Conservation (phyloP, 2,797 vertebrate genomes). For the Lindbergichthys nudifrons region DNA sequence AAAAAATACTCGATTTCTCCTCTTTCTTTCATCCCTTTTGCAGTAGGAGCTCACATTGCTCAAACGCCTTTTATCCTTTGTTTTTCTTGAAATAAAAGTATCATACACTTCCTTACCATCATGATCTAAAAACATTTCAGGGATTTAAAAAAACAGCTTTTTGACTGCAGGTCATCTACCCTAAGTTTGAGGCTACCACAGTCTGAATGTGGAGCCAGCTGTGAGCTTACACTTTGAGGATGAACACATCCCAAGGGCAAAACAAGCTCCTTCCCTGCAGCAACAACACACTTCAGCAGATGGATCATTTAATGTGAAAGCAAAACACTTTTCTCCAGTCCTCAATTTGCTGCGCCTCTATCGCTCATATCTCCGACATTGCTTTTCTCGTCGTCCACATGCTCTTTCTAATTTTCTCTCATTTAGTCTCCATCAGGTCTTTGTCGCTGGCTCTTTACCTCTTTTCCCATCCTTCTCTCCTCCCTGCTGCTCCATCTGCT, state of each 20-base stretch:
- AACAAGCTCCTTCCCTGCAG: conserved; percentile 52
- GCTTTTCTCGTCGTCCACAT: conserved; percentile 24
- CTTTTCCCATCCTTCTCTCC: conserved; percentile 24
- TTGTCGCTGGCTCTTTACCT: conserved; percentile 14
- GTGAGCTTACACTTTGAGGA: conserved; percentile 51
- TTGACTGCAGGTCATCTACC: conserved; percentile 32
- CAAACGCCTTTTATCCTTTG: conserved; percentile 14
- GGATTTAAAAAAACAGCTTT: conserved; percentile 22
- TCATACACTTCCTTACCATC: conserved; percentile 11
- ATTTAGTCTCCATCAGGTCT: conserved; percentile 31
- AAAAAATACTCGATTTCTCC: not conserved
- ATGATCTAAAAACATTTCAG: conserved; percentile 17
- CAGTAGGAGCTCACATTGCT: not conserved
- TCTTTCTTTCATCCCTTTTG: conserved; percentile 4
- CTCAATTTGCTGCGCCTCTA: conserved; percentile 31
- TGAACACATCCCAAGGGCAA: conserved; percentile 51
- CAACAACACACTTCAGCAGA: conserved; percentile 53
- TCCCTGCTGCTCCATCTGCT: conserved; percentile 54
- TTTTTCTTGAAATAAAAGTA: conserved; percentile 8
- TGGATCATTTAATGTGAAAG: conserved; percentile 50
- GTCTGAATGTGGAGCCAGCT: conserved; percentile 43
- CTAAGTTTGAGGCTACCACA: conserved; percentile 34
- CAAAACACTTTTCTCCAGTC: conserved; percentile 37
- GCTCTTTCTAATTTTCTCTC: conserved; percentile 38
- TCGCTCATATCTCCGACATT: conserved; percentile 37